A percentile compares a stretch with the other conserved stretches of the same genome.
These are phyloP conservation scores for Hololepta plana DNA, from an alignment of 2,888 invertebrate species.

Conservation along the genomic window DNA sequence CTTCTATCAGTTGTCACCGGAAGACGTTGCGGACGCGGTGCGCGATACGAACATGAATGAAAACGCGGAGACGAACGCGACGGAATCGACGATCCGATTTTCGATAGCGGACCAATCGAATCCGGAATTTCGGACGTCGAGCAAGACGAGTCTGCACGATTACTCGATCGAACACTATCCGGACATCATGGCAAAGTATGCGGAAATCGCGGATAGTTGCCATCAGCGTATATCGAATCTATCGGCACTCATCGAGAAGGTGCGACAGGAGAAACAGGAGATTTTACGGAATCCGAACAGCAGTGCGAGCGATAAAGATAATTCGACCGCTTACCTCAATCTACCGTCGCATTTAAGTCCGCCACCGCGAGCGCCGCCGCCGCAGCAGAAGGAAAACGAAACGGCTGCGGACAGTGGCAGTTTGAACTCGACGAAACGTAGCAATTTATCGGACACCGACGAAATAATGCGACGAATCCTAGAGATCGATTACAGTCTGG, in stretches of 20 bases:
- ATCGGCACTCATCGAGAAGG: slow-evolving; percentile 34
- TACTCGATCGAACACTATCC: slow-evolving; percentile 8
- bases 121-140: background rate
- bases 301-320: slow-evolving; percentile 19
- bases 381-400: background rate
- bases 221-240: slow-evolving; percentile 36
- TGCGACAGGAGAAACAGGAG: slow-evolving; percentile 35
- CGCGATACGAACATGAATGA: slow-evolving; percentile 11
- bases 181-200: slow-evolving; percentile 17
- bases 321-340: slow-evolving; percentile 19
- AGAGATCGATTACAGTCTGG: slow-evolving; percentile 18
- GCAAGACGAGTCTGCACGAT: slow-evolving; percentile 4
- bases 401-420: slow-evolving; percentile 7
- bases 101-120: slow-evolving; percentile 5
- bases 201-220: slow-evolving; percentile 34
- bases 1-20: slow-evolving; percentile 15
- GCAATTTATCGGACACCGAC: slow-evolving; percentile 14
- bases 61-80: background rate
- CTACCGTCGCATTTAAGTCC: slow-evolving; percentile 11
- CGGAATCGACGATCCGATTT: background rate
- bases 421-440: slow-evolving; percentile 11
- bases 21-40: slow-evolving; percentile 13
- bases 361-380: background rate
- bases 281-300: slow-evolving; percentile 25
- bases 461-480: slow-evolving; percentile 14